Evolutionary conservation across 2,797 vertebrate species (phyloP).

Genomic region (Chromis chromis): DNA sequence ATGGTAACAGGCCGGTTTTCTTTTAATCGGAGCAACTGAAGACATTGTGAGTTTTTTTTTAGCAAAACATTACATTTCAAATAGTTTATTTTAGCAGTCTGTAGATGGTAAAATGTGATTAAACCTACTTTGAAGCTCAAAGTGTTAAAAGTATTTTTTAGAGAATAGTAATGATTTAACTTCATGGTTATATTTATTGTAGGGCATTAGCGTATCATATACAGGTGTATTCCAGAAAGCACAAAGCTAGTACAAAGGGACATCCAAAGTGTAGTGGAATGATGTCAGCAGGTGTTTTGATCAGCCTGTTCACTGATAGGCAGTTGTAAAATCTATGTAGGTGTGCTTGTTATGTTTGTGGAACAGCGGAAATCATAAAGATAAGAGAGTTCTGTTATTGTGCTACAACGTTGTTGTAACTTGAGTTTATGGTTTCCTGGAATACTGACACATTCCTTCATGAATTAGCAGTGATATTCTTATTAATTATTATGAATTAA

Average conservation of each 20-base stretch:
- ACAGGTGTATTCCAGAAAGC: not conserved
- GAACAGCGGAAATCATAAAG: constrained; percentile 59
- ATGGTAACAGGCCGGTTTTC: not conserved
- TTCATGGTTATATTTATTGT: not conserved
- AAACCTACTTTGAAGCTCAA: not conserved
- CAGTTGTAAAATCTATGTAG: constrained; percentile 30
- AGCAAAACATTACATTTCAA: not conserved
- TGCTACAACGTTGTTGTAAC: not conserved
- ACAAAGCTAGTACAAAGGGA: not conserved
- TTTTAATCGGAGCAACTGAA: not conserved
- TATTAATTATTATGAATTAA: not conserved
- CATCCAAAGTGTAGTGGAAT: not conserved
- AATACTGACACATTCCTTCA: not conserved
- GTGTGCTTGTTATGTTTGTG: constrained; percentile 36
- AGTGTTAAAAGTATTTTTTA: not conserved
- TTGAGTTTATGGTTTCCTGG: not conserved
- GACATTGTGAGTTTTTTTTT: not conserved
- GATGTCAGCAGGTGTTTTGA: constrained; percentile 16
- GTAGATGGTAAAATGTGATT: not conserved
- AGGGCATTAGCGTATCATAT: not conserved
- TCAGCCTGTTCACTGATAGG: constrained; percentile 14
- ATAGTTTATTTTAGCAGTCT: not conserved
- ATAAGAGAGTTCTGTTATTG: constrained; percentile 48
- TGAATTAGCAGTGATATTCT: not conserved
- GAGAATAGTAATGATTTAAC: not conserved